Conservation (phyloP, 2,797 vertebrate genomes). For the Eulemur albifrons region DNA sequence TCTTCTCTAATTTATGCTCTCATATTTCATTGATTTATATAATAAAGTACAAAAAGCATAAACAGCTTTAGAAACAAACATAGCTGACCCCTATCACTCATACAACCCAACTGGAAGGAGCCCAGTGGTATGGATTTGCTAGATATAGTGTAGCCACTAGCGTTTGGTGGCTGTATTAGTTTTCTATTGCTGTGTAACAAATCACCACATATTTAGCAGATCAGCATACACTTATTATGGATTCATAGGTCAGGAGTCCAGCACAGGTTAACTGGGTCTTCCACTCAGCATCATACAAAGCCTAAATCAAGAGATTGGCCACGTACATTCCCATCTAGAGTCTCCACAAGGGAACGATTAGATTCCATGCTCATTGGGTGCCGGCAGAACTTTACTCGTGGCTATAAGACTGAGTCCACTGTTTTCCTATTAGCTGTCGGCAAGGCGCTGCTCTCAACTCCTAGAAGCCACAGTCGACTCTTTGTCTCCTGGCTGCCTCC, state of each 20-base stretch:
- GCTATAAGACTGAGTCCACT: neutral
- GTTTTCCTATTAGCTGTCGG: neutral
- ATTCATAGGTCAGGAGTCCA: neutral
- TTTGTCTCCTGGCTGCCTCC: neutral
- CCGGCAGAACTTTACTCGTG: neutral
- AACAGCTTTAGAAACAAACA: neutral
- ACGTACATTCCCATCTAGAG: neutral
- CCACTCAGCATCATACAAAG: neutral
- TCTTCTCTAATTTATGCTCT: neutral
- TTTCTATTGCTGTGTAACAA: neutral
- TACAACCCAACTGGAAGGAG: neutral
- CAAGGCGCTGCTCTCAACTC: neutral
- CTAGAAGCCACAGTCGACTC: neutral
- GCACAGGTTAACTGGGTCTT: neutral
- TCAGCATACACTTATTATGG: neutral
- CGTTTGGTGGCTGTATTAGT: neutral
- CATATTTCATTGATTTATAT: neutral
- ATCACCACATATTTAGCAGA: neutral
- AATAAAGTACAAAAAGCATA: neutral
- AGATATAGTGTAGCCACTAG: neutral
- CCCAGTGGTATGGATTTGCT: neutral
- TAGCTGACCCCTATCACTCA: neutral
- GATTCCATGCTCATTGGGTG: neutral
- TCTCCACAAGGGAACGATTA: neutral
- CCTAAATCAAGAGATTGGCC: neutral